Evolutionary conservation across 2,113 vertebrate genomes (phyloP).

Genomic region (Hemiprocne comata): DNA sequence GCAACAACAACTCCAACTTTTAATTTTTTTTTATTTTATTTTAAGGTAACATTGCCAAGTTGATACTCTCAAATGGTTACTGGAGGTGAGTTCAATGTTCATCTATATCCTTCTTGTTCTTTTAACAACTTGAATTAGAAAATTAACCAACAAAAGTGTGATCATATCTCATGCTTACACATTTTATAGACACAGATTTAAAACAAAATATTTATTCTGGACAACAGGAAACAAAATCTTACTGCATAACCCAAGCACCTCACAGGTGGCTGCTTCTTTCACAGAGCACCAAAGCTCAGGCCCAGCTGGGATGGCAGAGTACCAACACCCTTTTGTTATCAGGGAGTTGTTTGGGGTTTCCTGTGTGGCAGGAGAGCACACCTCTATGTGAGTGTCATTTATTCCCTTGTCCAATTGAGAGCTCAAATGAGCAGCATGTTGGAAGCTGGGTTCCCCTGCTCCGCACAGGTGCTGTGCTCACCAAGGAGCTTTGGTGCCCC

Average conservation of each 20-base stretch:
- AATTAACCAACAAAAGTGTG: not conserved
- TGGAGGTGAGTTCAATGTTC: not conserved
- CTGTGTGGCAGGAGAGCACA: not conserved
- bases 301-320: not conserved
- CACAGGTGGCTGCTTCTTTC: not conserved
- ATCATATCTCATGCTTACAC: not conserved
- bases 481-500: fast-evolving
- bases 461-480: fast-evolving
- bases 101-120: not conserved
- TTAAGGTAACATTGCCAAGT: not conserved
- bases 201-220: not conserved
- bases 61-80: not conserved
- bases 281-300: not conserved
- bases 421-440: fast-evolving
- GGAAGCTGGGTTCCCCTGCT: fast-evolving
- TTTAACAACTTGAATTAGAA: not conserved
- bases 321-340: not conserved
- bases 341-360: not conserved
- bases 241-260: not conserved
- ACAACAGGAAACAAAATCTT: not conserved
- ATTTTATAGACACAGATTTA: not conserved
- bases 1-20: not conserved
- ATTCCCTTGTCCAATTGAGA: not conserved
- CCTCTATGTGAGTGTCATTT: too few relatives aligned
- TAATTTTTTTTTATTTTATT: not conserved